Percentiles rank a stretch among this genome's conserved stretches.
Conservation (phyloP, 2,888 invertebrate genomes). For the Spisula solida region DNA sequence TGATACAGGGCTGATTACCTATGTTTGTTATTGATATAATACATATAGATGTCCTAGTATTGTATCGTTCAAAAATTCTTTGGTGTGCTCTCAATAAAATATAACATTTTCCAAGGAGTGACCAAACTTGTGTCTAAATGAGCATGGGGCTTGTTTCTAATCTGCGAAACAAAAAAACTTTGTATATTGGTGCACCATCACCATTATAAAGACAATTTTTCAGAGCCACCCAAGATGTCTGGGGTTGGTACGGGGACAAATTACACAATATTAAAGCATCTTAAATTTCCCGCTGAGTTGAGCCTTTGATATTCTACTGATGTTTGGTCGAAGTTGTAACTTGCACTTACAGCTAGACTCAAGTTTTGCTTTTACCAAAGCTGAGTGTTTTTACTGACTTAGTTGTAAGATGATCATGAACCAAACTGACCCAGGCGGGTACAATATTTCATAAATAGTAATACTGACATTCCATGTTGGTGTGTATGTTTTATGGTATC, state of each 20-base stretch:
- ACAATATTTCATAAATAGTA: background rate
- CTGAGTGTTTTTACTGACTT: background rate
- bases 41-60: background rate
- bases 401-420: background rate
- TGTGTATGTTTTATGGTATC: background rate
- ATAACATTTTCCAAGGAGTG: no score
- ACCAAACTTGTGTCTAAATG: no score
- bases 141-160: no score
- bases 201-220: no score
- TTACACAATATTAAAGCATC: background rate
- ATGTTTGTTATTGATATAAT: background rate
- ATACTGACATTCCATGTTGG: background rate
- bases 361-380: background rate
- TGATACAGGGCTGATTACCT: background rate
- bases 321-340: background rate
- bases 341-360: background rate
- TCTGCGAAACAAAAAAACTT: no score
- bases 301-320: background rate
- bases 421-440: background rate
- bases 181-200: no score
- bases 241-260: background rate
- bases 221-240: background rate
- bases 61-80: background rate
- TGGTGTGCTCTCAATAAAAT: background rate
- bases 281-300: background rate